Evolutionary conservation across 2,888 invertebrate species (phyloP), one percentile per base, ranked within the genome.

Genomic region (Apotomis betuletana): DNA sequence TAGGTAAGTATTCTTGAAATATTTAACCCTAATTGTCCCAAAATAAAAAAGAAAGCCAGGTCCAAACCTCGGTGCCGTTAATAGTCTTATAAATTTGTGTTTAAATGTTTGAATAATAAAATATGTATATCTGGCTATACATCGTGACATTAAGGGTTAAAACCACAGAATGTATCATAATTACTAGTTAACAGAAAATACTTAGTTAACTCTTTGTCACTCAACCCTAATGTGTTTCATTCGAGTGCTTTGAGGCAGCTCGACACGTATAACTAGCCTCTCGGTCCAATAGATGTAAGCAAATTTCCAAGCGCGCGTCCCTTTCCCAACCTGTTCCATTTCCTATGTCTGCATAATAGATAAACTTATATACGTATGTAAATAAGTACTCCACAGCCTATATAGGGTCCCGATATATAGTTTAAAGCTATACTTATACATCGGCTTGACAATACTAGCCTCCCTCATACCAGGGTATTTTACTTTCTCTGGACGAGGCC

Each of bases 401-500:
- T 88, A 90, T 85, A 87, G 84, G 84, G 86, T 83, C 81, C 84
- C 88, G 82, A 91, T 90, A 91, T 91, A 91, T 92, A 92, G 92
- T 92, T 92, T 91, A 92, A 93, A 92, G 90, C 90, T 92, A 91
- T 92, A 91, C 85, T 82, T 92, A 90, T 91, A 90, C 85, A 90
- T 90, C 81, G 87, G 86, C 89, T 92, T 93, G 92, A 93, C 92
- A 93, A 92, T 93, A 90, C 91, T 92, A 91, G 92, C 91, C 91
- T 87, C 91, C 92, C 91, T 86, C 91, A 90, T 86, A 90, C 91
- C 91, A 91, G 92, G 91, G 91, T 91, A 92, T 90, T 92, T 91
- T 91, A 91, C 92, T 93, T 92, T 93, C 91, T 90, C 92, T 92
- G 92, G 92, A 90, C 92, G 91, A 85, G 88, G 84, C 90, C 92